phyloP scores from a whole-genome alignment of 2,113 vertebrate species.

The Oriolus oriolus region DNA sequence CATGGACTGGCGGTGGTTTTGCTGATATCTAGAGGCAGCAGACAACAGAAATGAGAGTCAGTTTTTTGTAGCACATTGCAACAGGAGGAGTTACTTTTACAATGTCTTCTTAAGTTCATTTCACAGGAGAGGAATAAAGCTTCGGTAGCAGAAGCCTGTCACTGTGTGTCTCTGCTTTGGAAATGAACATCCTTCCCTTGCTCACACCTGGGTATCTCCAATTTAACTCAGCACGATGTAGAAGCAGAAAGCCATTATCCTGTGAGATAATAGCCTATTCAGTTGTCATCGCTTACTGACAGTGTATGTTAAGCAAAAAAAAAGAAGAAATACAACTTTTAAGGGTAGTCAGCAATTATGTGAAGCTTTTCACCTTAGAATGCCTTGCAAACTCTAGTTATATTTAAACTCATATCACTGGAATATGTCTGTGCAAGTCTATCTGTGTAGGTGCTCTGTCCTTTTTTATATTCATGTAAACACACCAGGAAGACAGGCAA shows the following conservation, averaged over 20 bases:
- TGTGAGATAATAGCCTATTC: not conserved
- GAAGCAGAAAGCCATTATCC: not conserved
- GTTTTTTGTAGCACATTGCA: not conserved
- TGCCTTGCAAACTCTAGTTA: not conserved
- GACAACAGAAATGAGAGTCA: not conserved
- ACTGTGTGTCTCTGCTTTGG: not conserved
- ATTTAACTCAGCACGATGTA: not conserved
- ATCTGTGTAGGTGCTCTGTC: not conserved
- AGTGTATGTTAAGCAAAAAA: not conserved
- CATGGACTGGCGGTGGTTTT: not conserved
- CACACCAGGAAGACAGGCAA: not conserved
- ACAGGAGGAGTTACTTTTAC: not conserved
- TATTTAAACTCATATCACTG: not conserved
- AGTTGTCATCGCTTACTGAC: not conserved
- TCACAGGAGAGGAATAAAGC: not conserved
- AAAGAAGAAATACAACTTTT: not conserved
- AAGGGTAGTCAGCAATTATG: not conserved
- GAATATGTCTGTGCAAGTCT: not conserved
- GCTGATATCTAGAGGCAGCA: not conserved
- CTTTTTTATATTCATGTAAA: not conserved
- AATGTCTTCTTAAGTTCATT: not conserved
- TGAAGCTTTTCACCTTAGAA: slow-evolving; percentile 13
- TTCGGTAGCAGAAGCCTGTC: not conserved
- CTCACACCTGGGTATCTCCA: not conserved
- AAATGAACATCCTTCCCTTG: not conserved